Conservation (phyloP, 2,888 invertebrate genomes). For the Penaeus monodon region DNA sequence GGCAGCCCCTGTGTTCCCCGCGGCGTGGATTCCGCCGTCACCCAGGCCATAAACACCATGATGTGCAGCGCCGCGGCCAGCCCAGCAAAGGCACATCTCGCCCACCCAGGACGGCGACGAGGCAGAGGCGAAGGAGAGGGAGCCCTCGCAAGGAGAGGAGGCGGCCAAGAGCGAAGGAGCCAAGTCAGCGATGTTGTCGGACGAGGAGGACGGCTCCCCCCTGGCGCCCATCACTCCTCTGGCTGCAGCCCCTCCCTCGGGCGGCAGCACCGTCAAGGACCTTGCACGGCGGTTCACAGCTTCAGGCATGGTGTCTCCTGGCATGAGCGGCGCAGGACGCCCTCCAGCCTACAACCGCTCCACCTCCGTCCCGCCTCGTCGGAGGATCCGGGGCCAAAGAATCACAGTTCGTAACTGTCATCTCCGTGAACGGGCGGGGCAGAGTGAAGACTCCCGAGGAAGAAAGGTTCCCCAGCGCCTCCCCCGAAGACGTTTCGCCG, state of each 20-base stretch:
- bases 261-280: slow-evolving; percentile 61
- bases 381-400: slow-evolving; percentile 30
- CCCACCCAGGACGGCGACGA: slow-evolving; percentile 16
- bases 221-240: slow-evolving; percentile 57
- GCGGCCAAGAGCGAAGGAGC: slow-evolving; percentile 23
- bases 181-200: slow-evolving; percentile 40
- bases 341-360: slow-evolving; percentile 48
- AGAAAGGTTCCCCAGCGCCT: slow-evolving; percentile 70
- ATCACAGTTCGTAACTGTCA: slow-evolving; percentile 66
- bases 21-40: slow-evolving; percentile 54
- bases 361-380: slow-evolving; percentile 51
- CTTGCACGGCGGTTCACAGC: slow-evolving; percentile 63
- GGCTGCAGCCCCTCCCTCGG: slow-evolving; percentile 47
- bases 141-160: background rate
- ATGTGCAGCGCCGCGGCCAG: slow-evolving; percentile 57
- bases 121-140: background rate
- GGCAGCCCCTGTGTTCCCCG: slow-evolving; percentile 30
- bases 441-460: slow-evolving; percentile 50
- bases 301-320: slow-evolving; percentile 35
- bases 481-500: slow-evolving; percentile 69
- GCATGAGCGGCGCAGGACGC: slow-evolving; percentile 19
- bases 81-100: slow-evolving; percentile 47
- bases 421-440: slow-evolving; percentile 63
- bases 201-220: slow-evolving; percentile 54
- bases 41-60: slow-evolving; percentile 63